Evolutionary conservation across 2,888 invertebrate species (phyloP), one percentile per base, ranked within the genome.

Genomic region (Rhagophthalmus giganteus): DNA sequence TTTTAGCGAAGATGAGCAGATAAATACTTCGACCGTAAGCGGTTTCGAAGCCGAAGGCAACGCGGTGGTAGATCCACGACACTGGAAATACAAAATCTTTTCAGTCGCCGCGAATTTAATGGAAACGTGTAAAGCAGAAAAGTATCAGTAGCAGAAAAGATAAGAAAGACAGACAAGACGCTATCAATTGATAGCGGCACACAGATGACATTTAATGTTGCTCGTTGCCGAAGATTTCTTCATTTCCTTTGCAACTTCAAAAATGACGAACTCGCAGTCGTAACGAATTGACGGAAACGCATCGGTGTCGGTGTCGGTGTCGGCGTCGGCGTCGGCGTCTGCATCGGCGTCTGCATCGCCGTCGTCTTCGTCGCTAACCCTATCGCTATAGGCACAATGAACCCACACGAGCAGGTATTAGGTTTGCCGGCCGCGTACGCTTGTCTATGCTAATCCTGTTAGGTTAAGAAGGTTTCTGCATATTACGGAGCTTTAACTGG

Each of bases 381-480:
- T 25, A 30, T 38, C 35, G 28, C 35, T 37, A 25, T 35, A 31
- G 35, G 47, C 47, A 47, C 47, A 47, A 42, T 53, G 53, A 53
- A 53, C 53, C 37, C 37, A 37, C 47, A 47, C 46, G 45, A 41
- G 41, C 52, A 48, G 48, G 48, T 48, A 48, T 67, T 66, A 66
- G 60, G 60, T 61, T 65, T 63, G 79, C 78, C 80, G 75, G 79
- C 79, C 78, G 78, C 78, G 78, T 79, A 76, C 76, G 75, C 81
- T 79, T 80, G 80, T 79, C 74, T 78, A 76, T 80, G 82, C 80
- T 83, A 83, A 83, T 83, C 83, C 81, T 82, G 82, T 83, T 83
- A 83, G 81, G 81, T 80, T 83, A 83, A 82, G 82, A 82, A 82
- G 82, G 82, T 82, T 82, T 82, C 81, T 80, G 81, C 82, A 81